Conservation (phyloP, 2,797 vertebrate genomes). For the Micrastur ruficollis region DNA sequence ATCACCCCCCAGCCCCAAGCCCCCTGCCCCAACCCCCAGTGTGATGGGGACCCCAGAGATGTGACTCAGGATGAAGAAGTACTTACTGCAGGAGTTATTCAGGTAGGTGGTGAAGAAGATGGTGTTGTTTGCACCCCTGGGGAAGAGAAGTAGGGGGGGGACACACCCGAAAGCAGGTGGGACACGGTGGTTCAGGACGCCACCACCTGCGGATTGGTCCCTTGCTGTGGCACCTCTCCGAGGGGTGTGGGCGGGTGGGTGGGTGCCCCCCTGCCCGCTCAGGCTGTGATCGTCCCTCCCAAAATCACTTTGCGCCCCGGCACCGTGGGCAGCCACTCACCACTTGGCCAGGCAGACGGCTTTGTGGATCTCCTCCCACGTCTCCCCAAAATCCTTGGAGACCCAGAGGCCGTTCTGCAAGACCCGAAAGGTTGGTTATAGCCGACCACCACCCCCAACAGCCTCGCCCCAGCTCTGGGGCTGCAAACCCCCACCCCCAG, state of each 20-base stretch:
- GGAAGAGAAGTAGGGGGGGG: conserved; percentile 10
- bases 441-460: too few relatives aligned
- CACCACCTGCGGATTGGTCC: not conserved
- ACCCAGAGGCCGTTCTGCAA: conserved; percentile 89
- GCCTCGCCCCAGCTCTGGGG: not conserved
- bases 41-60: not conserved
- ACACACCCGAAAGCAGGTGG: not conserved
- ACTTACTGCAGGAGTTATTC: conserved; percentile 94
- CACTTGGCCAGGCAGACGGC: conserved; percentile 91
- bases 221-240: too few relatives aligned
- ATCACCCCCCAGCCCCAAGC: not conserved
- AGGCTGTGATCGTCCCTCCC: not conserved
- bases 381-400: conserved; percentile 86
- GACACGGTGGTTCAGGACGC: not conserved
- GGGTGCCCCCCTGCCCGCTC: not conserved
- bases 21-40: not conserved
- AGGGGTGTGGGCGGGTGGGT: not conserved
- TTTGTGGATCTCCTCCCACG: conserved; percentile 85
- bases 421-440: not conserved
- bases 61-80: not conserved
- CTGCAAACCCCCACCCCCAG: not conserved
- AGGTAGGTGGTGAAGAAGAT: conserved; percentile 86
- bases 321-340: conserved; percentile 73
- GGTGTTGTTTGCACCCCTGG: conserved; percentile 81
- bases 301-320: too few relatives aligned